Evolutionary conservation across 2,888 invertebrate species (phyloP).

Genomic region (Hyposoter didymator): DNA sequence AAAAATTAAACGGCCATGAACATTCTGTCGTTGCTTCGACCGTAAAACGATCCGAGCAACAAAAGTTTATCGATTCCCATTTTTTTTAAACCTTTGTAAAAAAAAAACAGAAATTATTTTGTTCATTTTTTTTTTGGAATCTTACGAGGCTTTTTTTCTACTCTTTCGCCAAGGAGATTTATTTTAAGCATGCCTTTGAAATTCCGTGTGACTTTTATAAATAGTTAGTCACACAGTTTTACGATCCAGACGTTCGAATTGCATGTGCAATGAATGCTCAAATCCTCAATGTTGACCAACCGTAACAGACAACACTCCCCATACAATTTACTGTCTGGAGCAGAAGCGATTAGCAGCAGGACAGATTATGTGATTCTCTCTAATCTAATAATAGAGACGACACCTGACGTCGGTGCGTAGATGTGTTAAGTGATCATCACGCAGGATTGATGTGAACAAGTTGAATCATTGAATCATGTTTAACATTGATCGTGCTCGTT

Average conservation of each 20-base stretch:
- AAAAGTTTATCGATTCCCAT: not conserved
- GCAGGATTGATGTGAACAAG: not conserved
- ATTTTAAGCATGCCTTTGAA: not conserved
- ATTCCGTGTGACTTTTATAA: not conserved
- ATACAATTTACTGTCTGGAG: conserved; percentile 2
- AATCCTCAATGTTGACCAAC: conserved; percentile 26
- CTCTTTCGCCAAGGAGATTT: not conserved
- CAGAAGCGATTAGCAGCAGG: conserved; percentile 42
- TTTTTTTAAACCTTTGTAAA: not conserved
- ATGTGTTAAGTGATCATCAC: conserved; percentile 14
- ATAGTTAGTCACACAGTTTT: not conserved
- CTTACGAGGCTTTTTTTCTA: not conserved
- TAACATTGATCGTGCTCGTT: not conserved
- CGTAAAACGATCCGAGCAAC: not conserved
- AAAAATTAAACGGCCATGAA: not conserved
- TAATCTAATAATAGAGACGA: conserved; percentile 58
- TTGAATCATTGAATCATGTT: not conserved
- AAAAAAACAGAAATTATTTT: not conserved
- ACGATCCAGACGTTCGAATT: conserved; percentile 21
- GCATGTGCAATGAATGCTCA: conserved; percentile 7
- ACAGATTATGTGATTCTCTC: conserved; percentile 15
- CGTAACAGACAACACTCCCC: not conserved
- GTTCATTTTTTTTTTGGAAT: not conserved
- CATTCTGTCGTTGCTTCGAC: not conserved
- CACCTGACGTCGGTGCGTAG: conserved; percentile 11